Evolutionary conservation across 2,888 invertebrate species (phyloP).

Genomic region (Nesidiocoris tenuis): DNA sequence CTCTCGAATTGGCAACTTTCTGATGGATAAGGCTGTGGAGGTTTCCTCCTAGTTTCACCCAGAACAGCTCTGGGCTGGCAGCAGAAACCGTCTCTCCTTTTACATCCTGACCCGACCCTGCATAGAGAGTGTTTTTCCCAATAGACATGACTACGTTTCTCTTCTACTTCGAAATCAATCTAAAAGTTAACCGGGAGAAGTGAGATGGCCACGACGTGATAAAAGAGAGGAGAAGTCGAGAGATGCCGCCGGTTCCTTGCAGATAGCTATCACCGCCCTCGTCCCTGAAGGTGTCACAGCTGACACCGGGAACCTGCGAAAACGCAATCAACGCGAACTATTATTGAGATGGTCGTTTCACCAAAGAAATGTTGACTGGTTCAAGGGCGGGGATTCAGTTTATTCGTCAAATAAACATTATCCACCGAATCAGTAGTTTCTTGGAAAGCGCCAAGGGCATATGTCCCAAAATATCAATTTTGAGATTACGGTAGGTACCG

Average conservation of each 20-base stretch:
- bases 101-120: not conserved
- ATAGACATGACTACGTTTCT: not conserved
- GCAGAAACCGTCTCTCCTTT: not conserved
- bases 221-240: not conserved
- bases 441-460: too few species aligned
- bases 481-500: too few species aligned
- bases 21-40: constrained; percentile 6
- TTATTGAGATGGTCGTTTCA: too few species aligned
- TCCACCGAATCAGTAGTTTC: too few species aligned
- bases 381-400: too few species aligned
- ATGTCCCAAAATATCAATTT: too few species aligned
- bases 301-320: not conserved
- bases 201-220: not conserved
- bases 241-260: not conserved
- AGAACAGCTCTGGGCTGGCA: not conserved
- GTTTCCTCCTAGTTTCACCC: not conserved
- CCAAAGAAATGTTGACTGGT: too few species aligned
- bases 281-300: not conserved
- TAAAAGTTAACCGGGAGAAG: not conserved
- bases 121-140: not conserved
- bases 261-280: not conserved
- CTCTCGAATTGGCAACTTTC: not conserved
- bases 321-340: too few species aligned
- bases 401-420: too few species aligned
- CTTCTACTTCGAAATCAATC: not conserved